A percentile compares a stretch with the other conserved stretches of the same genome.
Conservation (phyloP, 30 jellyfish, hydroid and myxozoan species). For the Cassiopea xamachana region DNA sequence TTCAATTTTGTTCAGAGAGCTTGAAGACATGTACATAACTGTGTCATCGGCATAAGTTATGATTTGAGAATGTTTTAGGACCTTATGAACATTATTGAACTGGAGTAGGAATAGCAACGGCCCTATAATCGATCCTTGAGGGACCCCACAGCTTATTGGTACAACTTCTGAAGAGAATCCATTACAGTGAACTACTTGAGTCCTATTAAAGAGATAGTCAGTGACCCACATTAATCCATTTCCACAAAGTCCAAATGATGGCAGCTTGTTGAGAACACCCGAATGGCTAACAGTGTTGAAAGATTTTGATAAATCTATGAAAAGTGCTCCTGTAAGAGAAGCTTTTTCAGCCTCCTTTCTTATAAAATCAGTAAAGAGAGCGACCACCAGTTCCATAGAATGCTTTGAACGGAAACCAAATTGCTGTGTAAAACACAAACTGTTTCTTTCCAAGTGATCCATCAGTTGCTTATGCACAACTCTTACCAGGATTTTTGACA, state of each 20-base stretch:
- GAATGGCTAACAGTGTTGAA: conserved; percentile 79
- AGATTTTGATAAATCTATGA: conserved; percentile 72
- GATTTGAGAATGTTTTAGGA: conserved; percentile 38
- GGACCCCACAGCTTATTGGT: conserved; percentile 66
- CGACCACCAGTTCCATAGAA: conserved; percentile 67
- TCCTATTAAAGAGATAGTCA: conserved; percentile 64
- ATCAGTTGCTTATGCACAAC: conserved; percentile 73
- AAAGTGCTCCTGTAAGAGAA: conserved; percentile 66
- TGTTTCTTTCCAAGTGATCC: conserved; percentile 66
- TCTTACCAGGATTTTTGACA: conserved; percentile 68
- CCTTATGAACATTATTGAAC: conserved; percentile 54
- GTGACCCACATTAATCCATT: conserved; percentile 70
- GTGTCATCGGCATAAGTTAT: conserved; percentile 78
- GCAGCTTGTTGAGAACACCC: conserved; percentile 57
- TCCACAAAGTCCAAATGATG: conserved; percentile 61
- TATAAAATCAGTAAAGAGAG: conserved; percentile 65
- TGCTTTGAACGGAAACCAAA: conserved; percentile 78
- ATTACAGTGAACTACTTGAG: conserved; percentile 59
- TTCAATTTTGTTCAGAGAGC: conserved; percentile 52
- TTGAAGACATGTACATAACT: conserved; percentile 55
- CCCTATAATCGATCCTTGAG: conserved; percentile 78
- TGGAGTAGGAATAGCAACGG: conserved; percentile 59
- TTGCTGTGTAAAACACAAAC: conserved; percentile 56
- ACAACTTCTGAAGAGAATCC: conserved; percentile 46
- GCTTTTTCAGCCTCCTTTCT: conserved; percentile 73